phyloP scores from a whole-genome alignment of 2,888 invertebrate species.

The Hecatera dysodea region DNA sequence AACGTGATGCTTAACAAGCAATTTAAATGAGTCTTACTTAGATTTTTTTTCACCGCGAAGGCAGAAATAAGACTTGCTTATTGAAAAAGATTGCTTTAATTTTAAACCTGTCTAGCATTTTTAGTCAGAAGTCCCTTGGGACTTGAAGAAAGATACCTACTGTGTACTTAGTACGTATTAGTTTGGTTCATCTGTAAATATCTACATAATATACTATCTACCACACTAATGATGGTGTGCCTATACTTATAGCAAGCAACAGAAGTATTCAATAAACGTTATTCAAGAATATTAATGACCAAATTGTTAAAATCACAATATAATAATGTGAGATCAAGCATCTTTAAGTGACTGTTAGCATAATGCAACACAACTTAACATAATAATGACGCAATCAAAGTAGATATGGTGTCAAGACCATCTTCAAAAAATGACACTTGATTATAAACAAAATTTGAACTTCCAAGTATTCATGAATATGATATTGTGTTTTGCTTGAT shows the following conservation, averaged over 20 bases:
- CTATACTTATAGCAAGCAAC: neutral
- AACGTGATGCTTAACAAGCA: conserved; percentile 64
- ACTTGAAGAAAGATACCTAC: neutral
- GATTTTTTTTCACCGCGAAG: conserved; percentile 42
- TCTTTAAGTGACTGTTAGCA: neutral
- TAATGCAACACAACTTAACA: conserved; percentile 32
- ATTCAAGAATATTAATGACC: neutral
- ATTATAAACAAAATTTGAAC: conserved; percentile 34
- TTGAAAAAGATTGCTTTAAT: conserved; percentile 33
- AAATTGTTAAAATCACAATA: conserved; percentile 24
- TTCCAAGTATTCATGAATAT: conserved; percentile 19
- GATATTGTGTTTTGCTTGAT: conserved; percentile 38
- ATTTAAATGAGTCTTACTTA: conserved; percentile 57
- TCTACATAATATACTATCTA: neutral
- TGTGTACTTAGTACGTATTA: no score
- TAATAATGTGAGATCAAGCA: conserved; percentile 10
- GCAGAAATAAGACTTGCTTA: conserved; percentile 29
- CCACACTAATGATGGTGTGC: neutral
- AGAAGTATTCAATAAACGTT: neutral
- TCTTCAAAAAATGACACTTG: conserved; percentile 46
- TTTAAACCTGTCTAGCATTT: conserved; percentile 17
- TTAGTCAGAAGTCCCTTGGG: neutral
- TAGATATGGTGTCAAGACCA: conserved; percentile 40
- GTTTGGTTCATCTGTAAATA: no score
- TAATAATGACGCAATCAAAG: conserved; percentile 19